Evolutionary conservation across 2,888 invertebrate genomes (phyloP).

Genomic region (Theretra japonica): DNA sequence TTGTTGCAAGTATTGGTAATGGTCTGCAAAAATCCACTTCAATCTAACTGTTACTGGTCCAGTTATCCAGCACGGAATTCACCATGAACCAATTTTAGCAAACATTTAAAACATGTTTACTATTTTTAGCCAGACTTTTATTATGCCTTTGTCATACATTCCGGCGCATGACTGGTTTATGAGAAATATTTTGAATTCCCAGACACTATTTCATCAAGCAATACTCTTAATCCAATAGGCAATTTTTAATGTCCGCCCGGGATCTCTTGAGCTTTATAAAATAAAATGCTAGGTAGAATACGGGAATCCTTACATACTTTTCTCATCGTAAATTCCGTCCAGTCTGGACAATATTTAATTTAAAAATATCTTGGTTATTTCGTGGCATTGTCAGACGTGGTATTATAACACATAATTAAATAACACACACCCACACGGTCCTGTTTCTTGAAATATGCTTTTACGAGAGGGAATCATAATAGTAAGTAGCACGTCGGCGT

Average conservation of each 20-base stretch:
- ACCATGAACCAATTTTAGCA: background rate
- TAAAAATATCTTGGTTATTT: background rate
- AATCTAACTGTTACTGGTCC: background rate
- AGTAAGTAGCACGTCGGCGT: background rate
- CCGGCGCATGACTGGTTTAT: background rate
- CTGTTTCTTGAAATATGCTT: background rate
- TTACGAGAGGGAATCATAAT: background rate
- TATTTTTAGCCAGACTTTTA: too few species aligned
- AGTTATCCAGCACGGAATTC: too few species aligned
- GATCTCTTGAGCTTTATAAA: too few species aligned
- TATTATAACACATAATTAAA: background rate
- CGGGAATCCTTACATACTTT: too few species aligned
- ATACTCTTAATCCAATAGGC: too few species aligned
- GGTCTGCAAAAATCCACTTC: background rate
- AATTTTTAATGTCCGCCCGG: too few species aligned
- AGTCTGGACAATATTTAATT: too few species aligned
- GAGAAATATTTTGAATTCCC: too few species aligned
- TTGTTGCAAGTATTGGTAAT: background rate
- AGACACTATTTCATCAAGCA: too few species aligned
- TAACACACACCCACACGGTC: background rate
- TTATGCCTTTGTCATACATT: background rate
- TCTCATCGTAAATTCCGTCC: too few species aligned
- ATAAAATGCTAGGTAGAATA: too few species aligned
- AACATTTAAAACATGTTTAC: background rate
- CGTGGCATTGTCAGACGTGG: background rate